Percentiles rank a stretch among this genome's conserved stretches.
Conservation (phyloP, 2,888 invertebrate genomes). For the Danaus chrysippus region DNA sequence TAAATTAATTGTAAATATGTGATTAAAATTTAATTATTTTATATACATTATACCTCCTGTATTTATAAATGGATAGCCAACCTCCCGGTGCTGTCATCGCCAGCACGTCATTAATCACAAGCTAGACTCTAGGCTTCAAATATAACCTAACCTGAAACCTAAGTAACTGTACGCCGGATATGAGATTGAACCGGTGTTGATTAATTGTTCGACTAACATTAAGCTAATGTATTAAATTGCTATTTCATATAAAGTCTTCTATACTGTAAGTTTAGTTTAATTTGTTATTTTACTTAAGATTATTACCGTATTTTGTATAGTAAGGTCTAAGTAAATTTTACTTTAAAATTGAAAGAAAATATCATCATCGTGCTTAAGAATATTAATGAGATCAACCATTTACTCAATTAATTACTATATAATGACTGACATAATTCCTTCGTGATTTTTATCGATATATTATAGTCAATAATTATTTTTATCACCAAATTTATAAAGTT, state of each 20-base stretch:
- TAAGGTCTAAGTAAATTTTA: too few relatives aligned
- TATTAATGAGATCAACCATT: too few relatives aligned
- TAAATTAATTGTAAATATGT: too few relatives aligned
- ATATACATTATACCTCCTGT: conserved; percentile 45
- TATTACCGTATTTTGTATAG: too few relatives aligned
- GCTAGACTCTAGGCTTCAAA: conserved; percentile 54
- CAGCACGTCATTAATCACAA: conserved; percentile 68
- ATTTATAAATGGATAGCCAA: conserved; percentile 45
- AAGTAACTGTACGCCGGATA: conserved; percentile 30
- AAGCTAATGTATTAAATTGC: conserved; percentile 13
- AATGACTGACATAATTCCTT: too few relatives aligned
- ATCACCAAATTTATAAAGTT: too few relatives aligned
- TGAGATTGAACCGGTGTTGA: conserved; percentile 32
- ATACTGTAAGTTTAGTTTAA: not conserved
- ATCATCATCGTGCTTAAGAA: too few relatives aligned
- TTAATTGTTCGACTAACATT: conserved; percentile 26
- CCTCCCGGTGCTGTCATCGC: conserved; percentile 64
- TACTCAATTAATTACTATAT: too few relatives aligned
- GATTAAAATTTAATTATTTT: conserved; percentile 10
- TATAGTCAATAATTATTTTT: too few relatives aligned
- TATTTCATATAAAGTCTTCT: not conserved
- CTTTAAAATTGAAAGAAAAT: too few relatives aligned
- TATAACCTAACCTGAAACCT: conserved; percentile 49
- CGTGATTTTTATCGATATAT: too few relatives aligned
- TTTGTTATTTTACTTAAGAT: too few relatives aligned